Evolutionary conservation across 2,113 vertebrate genomes (phyloP).

Genomic region (Pelecanus crispus): DNA sequence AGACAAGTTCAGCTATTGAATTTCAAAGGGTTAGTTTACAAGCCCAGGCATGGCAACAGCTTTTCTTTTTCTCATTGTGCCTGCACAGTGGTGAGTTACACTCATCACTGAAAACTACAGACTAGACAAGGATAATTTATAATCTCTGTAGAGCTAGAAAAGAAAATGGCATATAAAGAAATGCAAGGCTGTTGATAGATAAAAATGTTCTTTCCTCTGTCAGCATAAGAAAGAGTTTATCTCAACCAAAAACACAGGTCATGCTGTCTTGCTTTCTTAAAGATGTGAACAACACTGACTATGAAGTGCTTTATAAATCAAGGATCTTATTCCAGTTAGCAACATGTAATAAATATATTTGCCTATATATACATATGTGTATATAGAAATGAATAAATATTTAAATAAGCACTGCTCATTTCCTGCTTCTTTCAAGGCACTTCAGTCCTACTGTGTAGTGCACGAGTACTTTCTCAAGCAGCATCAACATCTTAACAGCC

Average conservation of each 20-base stretch:
- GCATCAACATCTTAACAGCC: neutral
- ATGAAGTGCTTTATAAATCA: neutral
- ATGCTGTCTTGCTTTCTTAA: neutral
- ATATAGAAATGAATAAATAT: constrained; percentile 2
- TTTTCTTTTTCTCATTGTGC: neutral
- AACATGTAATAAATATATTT: constrained; percentile 9
- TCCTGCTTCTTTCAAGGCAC: neutral
- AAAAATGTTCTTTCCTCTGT: neutral
- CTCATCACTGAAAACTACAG: neutral
- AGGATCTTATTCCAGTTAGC: neutral
- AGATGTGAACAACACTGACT: neutral
- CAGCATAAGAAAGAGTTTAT: neutral
- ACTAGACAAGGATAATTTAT: neutral
- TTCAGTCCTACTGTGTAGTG: neutral
- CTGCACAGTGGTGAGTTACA: neutral
- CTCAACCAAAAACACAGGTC: neutral
- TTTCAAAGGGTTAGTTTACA: constrained; percentile 8
- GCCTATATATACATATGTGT: neutral
- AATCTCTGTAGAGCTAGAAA: neutral
- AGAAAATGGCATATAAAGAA: neutral
- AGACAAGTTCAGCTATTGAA: neutral
- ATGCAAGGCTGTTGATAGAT: neutral
- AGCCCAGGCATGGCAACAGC: neutral
- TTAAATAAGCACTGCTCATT: neutral
- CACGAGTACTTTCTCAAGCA: neutral